Base-by-base conservation (phyloP, 1,140 invertebrate species). In the Lepidurus couesii region DNA sequence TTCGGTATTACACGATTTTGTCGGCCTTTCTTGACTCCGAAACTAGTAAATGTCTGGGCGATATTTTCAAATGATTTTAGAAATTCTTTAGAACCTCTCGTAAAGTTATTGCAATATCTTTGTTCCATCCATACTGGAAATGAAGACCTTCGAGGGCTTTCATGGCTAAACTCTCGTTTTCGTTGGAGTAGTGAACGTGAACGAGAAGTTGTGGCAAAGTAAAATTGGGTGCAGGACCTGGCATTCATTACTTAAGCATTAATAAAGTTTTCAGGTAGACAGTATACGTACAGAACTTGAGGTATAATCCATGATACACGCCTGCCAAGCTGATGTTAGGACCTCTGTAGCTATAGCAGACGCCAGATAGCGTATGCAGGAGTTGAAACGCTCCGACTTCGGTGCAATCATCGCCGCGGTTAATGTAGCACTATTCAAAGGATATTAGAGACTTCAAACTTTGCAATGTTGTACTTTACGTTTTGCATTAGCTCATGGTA, bases 101-200 rank as follows among this genome's bases (percentile, higher is more conserved):
- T 9, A 79, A 44, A 1, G 44, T 45, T 42, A 79, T 74, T 42
- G 65, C 73, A n/a, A 79, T 42, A 7, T 79, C 78, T 26, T 79
- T 79, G 42, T 79, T 79, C 78, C 78, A 79, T 7, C 44, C 73
- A 21, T 74, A 26, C 45, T 79, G 73, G 11, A 79, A 8, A 42
- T 21, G 75, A 44, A 44, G 75, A 10, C 78, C 78, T 74, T 79
- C 73, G 0, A 79, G 44, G 34, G 43, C 42, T 9, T 74, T 11
- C 34, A 79, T 75, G n/a, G 74, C 78, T 24, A 45, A 47, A 16
- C 73, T 75, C 34, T 74, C 73, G 43, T 79, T 43, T 44, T 45
- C 44, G 21, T 79, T 75, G 44, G 44, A 47, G n/a, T 75, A 47
- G 42, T 75, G 65, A 34, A 79, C 21, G 73, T 79, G 75, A 47